Evolutionary conservation across 2,888 invertebrate species (phyloP).

Genomic region (Pammene aurita): DNA sequence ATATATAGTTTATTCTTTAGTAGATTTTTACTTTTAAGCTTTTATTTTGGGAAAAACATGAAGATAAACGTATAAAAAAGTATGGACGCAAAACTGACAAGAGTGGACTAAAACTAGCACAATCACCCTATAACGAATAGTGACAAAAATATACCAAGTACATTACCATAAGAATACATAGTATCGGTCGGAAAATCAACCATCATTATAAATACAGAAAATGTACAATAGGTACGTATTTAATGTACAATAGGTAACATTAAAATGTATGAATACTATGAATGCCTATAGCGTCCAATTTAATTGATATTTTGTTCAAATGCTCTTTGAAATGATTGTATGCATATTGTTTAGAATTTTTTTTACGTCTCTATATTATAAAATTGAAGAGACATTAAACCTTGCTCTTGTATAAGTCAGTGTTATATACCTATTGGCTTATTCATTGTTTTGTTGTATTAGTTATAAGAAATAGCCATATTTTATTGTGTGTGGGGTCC

Average conservation of each 20-base stretch:
- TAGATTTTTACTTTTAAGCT: too few relatives aligned
- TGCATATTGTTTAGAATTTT: background rate
- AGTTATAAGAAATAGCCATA: slow-evolving; percentile 28
- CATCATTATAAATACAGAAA: background rate
- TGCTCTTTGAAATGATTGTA: background rate
- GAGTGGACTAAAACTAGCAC: too few relatives aligned
- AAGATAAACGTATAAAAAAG: too few relatives aligned
- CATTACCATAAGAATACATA: too few relatives aligned
- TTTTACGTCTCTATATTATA: background rate
- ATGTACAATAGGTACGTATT: background rate
- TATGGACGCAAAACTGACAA: too few relatives aligned
- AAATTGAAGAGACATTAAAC: background rate
- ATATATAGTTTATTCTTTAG: too few relatives aligned
- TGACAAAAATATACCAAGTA: background rate
- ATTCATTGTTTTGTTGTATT: slow-evolving; percentile 10
- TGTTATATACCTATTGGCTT: slow-evolving; percentile 1
- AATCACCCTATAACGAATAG: too few relatives aligned
- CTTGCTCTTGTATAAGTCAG: background rate
- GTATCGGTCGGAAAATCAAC: background rate
- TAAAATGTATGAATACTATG: background rate
- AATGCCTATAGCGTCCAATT: background rate
- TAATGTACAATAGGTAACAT: background rate
- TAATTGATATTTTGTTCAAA: background rate
- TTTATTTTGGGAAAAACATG: too few relatives aligned
- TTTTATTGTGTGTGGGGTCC: slow-evolving; percentile 35